These are phyloP conservation scores for Lasioglossum lativentre DNA, from an alignment of 2,888 invertebrate species.

Conservation along the genomic window DNA sequence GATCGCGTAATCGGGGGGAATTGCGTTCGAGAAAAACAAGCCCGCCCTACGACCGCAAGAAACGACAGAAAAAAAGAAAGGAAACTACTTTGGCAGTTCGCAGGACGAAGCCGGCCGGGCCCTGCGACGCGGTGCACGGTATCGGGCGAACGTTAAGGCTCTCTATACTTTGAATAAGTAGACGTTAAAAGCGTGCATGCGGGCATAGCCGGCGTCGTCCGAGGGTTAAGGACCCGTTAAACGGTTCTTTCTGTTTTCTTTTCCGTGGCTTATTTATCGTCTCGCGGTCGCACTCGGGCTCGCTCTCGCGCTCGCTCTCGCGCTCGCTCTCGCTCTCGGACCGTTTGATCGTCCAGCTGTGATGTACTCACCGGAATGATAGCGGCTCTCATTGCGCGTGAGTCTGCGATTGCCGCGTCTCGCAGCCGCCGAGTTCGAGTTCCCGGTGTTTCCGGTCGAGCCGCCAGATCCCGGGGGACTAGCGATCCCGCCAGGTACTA, in stretches of 20 bases:
- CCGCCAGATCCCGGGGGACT: conserved; percentile 86
- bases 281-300: not conserved
- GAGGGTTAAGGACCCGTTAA: conserved; percentile 51
- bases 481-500: conserved; percentile 82
- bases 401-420: conserved; percentile 94
- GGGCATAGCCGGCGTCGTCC: conserved; percentile 31
- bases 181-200: conserved; percentile 8
- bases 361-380: conserved; percentile 95
- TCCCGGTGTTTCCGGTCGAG: conserved; percentile 82
- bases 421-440: conserved; percentile 85
- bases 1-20: not conserved
- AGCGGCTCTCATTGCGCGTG: conserved; percentile 97
- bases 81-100: not conserved
- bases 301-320: not conserved
- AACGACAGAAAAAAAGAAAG: not conserved
- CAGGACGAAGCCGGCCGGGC: not conserved
- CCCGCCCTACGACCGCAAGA: not conserved
- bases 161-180: conserved; percentile 19
- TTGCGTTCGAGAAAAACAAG: not conserved
- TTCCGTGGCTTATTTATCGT: not conserved
- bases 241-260: conserved; percentile 20
- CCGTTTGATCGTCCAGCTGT: conserved; percentile 42
- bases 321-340: not conserved
- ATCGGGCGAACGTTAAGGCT: not conserved
- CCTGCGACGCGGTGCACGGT: not conserved